Percentiles rank a stretch among this genome's conserved stretches.
Evolutionary conservation across 2,797 vertebrate species (phyloP).

Genomic region (Knipowitschia caucasica): DNA sequence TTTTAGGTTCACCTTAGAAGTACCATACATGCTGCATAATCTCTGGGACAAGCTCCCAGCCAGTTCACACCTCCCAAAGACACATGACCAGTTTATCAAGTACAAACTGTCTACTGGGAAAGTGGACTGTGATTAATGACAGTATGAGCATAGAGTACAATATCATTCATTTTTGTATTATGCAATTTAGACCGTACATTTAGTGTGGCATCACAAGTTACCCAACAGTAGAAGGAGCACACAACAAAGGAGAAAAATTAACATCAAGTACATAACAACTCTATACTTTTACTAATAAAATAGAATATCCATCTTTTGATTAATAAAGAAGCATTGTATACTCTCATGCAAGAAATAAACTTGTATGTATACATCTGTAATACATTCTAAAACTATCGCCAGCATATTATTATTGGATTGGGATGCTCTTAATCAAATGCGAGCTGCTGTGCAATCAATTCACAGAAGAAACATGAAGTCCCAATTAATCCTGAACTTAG

Average conservation of each 20-base stretch:
- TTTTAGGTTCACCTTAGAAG: slow-evolving; percentile 2
- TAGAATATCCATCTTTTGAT: no score
- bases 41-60: neutral
- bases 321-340: no score
- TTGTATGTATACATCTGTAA: neutral
- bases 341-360: no score
- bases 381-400: neutral
- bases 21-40: slow-evolving; percentile 12
- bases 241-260: no score
- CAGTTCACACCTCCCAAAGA: slow-evolving; percentile 1
- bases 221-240: no score
- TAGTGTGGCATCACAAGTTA: no score
- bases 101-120: neutral
- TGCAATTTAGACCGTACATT: no score
- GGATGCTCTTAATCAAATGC: neutral
- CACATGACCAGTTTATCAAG: neutral
- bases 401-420: neutral
- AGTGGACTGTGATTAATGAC: neutral
- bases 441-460: neutral
- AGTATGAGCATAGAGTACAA: no score
- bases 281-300: no score
- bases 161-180: neutral
- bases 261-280: no score
- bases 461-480: neutral
- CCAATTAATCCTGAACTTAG: neutral